A percentile compares a stretch with the other conserved stretches of the same genome.
phyloP scores from a whole-genome alignment of 2,113 vertebrate genomes.

The Erythrolamprus reginae region DNA sequence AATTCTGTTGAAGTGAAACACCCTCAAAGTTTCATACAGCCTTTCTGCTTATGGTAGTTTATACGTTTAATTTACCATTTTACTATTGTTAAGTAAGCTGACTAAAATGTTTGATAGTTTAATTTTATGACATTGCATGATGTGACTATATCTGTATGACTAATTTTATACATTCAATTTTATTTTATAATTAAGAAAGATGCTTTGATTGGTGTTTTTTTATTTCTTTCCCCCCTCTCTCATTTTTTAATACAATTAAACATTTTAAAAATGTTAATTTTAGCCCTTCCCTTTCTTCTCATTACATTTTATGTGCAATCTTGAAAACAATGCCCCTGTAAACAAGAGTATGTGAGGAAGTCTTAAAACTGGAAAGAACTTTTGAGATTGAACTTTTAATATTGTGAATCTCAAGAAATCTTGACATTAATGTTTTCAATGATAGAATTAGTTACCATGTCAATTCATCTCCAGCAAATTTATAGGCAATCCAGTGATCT shows the following conservation, averaged over 20 bases:
- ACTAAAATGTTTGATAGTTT: neutral
- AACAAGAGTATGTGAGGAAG: neutral
- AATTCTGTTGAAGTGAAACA: neutral
- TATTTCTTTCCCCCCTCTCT: neutral
- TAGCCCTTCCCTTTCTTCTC: neutral
- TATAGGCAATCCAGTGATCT: neutral
- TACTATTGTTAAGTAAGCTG: neutral
- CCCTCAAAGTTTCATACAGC: neutral
- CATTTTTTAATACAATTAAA: neutral
- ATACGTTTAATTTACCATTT: neutral
- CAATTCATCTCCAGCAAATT: neutral
- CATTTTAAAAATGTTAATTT: neutral
- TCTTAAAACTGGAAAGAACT: neutral
- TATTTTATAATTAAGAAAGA: neutral
- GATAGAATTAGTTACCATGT: neutral
- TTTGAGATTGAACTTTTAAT: neutral
- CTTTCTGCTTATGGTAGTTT: neutral
- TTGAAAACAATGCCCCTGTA: neutral
- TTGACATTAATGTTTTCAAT: neutral
- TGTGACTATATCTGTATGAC: neutral
- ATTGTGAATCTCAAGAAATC: neutral
- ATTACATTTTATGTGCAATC: neutral
- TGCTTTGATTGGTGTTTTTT: neutral
- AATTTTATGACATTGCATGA: neutral
- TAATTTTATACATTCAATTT: neutral